phyloP scores from a whole-genome alignment of 2,888 invertebrate species.

The Apamea crenata region DNA sequence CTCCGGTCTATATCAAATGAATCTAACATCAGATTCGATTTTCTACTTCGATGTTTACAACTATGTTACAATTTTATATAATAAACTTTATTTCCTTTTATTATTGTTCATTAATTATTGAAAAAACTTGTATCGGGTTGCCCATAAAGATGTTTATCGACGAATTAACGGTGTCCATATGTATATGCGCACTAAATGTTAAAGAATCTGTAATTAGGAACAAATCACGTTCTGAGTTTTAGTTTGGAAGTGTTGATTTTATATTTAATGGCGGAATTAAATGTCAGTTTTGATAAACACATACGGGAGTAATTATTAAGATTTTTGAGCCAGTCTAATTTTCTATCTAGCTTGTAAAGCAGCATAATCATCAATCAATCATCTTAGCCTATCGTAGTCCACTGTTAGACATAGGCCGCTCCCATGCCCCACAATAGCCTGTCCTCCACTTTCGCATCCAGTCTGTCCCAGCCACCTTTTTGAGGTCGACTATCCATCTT shows the following conservation, averaged over 20 bases:
- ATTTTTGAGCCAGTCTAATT: background rate
- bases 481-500: too few species aligned
- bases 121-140: slow-evolving; percentile 70
- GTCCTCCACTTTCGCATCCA: background rate
- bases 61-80: slow-evolving; percentile 88
- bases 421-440: background rate
- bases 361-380: background rate
- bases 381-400: background rate
- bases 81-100: slow-evolving; percentile 86
- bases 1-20: slow-evolving; percentile 78
- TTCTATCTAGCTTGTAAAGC: background rate
- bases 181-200: slow-evolving; percentile 40
- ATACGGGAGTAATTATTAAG: background rate
- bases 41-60: slow-evolving; percentile 87
- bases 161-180: slow-evolving; percentile 56
- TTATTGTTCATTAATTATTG: slow-evolving; percentile 82
- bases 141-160: slow-evolving; percentile 70
- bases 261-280: slow-evolving; percentile 16
- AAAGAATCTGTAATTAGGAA: slow-evolving; percentile 41
- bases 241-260: slow-evolving; percentile 44
- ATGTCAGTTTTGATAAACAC: slow-evolving; percentile 20
- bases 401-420: background rate
- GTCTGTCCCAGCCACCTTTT: background rate
- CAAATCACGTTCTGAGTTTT: slow-evolving; percentile 41
- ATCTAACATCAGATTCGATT: slow-evolving; percentile 85